Conservation (phyloP, 2,113 vertebrate genomes). For the Marcusenius ussheri region DNA sequence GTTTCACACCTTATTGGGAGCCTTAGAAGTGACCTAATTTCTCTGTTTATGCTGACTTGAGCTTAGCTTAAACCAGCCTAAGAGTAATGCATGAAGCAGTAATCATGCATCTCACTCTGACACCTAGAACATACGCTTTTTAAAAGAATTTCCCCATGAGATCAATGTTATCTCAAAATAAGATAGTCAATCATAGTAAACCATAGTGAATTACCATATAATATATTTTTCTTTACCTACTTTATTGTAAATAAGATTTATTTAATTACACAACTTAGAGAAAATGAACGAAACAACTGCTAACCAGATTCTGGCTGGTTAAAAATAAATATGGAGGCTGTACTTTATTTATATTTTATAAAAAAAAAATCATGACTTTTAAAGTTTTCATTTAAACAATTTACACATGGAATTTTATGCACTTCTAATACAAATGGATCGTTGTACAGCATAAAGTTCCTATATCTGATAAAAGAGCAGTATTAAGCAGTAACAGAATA, state of each 20-base stretch:
- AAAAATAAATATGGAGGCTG: not conserved
- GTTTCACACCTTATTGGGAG: not conserved
- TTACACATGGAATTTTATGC: not conserved
- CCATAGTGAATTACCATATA: not conserved
- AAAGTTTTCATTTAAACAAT: not conserved
- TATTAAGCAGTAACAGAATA: not conserved
- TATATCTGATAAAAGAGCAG: not conserved
- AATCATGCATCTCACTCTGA: not conserved
- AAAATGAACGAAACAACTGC: not conserved
- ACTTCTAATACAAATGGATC: not conserved
- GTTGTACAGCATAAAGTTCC: not conserved
- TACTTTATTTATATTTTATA: not conserved
- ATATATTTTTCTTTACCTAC: not conserved
- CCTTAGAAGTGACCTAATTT: not conserved
- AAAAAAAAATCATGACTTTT: not conserved
- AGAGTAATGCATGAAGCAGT: not conserved
- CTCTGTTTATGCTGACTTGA: not conserved
- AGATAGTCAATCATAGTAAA: not conserved
- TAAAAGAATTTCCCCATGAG: not conserved
- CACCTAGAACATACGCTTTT: not conserved
- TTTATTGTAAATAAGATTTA: not conserved
- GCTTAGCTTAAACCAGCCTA: not conserved
- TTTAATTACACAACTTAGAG: not conserved
- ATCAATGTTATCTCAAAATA: not conserved
- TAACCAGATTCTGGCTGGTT: not conserved